A percentile compares a stretch with the other conserved stretches of the same genome.
These are phyloP conservation scores for Montifringilla adamsi DNA, from an alignment of 2,113 vertebrate genomes.

Conservation along the genomic window DNA sequence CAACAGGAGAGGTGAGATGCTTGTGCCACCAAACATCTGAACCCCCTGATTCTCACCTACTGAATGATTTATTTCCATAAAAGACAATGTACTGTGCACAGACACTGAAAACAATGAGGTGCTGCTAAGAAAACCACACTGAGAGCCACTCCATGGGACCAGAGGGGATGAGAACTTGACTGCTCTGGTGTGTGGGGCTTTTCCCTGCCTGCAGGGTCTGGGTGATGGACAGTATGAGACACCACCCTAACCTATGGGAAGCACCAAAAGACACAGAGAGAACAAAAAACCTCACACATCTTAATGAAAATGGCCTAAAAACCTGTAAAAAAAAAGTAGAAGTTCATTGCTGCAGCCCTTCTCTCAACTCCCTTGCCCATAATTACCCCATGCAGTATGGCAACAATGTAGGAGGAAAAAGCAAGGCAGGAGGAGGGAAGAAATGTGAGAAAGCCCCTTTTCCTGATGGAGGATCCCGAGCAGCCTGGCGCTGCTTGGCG, in stretches of 20 bases:
- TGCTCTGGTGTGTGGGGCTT: conserved; percentile 59
- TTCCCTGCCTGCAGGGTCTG: conserved; percentile 65
- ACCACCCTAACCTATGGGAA: not conserved
- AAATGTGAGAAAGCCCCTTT: not conserved
- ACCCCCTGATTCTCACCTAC: not conserved
- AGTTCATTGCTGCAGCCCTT: fast-evolving
- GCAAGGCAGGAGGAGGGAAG: not conserved
- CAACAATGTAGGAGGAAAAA: fast-evolving
- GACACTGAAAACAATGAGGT: fast-evolving
- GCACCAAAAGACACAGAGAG: conserved; percentile 41
- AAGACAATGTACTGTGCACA: not conserved
- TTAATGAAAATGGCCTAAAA: conserved; percentile 20
- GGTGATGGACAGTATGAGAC: not conserved
- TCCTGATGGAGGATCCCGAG: fast-evolving
- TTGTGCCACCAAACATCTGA: not conserved
- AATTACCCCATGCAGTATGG: not conserved
- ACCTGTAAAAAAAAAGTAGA: fast-evolving
- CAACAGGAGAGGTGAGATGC: not conserved
- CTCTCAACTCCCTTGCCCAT: not conserved
- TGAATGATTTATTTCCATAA: not conserved
- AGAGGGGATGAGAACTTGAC: not conserved
- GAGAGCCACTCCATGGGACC: not conserved
- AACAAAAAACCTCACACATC: conserved; percentile 44
- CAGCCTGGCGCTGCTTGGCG: not conserved
- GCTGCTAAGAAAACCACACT: not conserved